Conservation (phyloP, 2,113 vertebrate genomes). For the pig (Sus scrofa) region DNA sequence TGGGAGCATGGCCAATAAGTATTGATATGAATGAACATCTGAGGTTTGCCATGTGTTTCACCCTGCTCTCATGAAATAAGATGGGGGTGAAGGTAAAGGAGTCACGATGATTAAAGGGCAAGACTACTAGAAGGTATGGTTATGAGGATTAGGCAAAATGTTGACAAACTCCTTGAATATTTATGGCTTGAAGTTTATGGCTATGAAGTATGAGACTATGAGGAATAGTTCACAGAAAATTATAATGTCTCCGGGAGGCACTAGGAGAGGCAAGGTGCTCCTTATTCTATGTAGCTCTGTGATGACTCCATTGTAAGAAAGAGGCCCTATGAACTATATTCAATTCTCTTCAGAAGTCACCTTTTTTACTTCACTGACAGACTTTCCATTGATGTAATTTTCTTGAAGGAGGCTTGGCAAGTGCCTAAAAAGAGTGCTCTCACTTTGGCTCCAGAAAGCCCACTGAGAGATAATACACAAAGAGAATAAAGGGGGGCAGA, state of each 20-base stretch:
- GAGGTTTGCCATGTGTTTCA: not conserved
- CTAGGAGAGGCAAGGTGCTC: not conserved
- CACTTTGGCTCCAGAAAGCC: not conserved
- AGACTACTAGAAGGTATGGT: not conserved
- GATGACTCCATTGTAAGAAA: not conserved
- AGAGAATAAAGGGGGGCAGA: not conserved
- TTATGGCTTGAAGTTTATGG: not conserved
- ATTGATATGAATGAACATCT: not conserved
- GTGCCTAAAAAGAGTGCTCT: not conserved
- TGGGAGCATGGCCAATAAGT: not conserved
- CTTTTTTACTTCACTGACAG: not conserved
- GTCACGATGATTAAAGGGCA: not conserved
- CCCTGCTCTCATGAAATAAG: not conserved
- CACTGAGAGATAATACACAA: not conserved
- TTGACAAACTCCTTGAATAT: not conserved
- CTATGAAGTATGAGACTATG: not conserved
- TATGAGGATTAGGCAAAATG: not conserved
- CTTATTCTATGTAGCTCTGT: not conserved
- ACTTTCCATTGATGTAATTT: not conserved
- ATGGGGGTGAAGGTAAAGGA: not conserved
- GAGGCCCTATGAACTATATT: not conserved
- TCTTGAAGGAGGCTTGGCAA: not conserved
- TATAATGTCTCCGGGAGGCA: not conserved
- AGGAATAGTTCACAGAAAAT: not conserved
- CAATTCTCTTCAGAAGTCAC: not conserved